Base-by-base conservation (phyloP, 2,888 invertebrate genomes). In the Horisme vitalbata region DNA sequence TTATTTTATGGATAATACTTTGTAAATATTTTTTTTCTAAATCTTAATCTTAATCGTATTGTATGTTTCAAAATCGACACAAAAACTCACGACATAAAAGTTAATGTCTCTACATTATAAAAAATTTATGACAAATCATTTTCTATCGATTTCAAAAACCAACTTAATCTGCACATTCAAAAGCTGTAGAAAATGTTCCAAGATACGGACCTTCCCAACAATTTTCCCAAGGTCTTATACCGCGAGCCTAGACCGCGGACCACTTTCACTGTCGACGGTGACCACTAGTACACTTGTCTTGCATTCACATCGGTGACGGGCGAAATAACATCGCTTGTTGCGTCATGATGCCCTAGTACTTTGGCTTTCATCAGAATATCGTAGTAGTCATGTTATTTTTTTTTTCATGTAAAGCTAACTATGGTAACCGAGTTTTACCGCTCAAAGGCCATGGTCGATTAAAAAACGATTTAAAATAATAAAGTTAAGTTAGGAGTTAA, bases 201-300 rank as follows among this genome's bases (percentile, higher is more conserved):
- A 48, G 35, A 35, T 35, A 32, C 39, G 39, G 44, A 36, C 49
- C 44, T 44, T 49, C 49, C 45, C 39, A 44, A 35, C 39, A 36
- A 35, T 49, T 49, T 46, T 18, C 39, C 39, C 49, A 49, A 49
- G 49, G 49, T 49, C 49, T 44, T 33, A 30, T 30, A 36, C 45
- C 41, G 68, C 64, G 70, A 71, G 75, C 70, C 71, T 76, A 78
- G 75, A 70, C 68, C 65, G 62, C 68, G 69, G 69, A 70, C 71
- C 74, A 84, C 85, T 86, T 85, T 86, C 85, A 81, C 85, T 83
- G 64, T 81, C 81, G 62, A 53, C 55, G 32, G 63, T 62, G 67
- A 75, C 78, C 78, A 75, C 71, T 63, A 65, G 60, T 60, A 54
- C 63, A 60, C 61, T 37, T 53, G 48, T 54, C 55, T 54, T 61